Base-by-base conservation (phyloP, 1,140 invertebrate genomes). In the Camponotus floridanus region DNA sequence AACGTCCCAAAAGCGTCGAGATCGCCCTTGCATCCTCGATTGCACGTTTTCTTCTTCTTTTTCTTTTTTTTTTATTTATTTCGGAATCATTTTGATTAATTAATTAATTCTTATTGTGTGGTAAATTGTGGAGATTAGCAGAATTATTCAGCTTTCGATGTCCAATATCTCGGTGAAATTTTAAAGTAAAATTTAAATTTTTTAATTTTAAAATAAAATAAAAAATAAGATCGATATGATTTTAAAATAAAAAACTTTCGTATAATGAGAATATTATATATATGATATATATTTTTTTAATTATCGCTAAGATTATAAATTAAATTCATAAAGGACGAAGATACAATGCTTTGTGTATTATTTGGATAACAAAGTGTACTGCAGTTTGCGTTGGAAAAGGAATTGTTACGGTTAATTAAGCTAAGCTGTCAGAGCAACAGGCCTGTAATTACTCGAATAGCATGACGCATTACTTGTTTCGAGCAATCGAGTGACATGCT, bases 361-460 rank as follows among this genome's bases (percentile, higher is more conserved):
- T 36, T n/a, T 21, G 36, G 21, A 11, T n/a, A 55, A 18, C 36
- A 21, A 48, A 15, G 2, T 57, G 7, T 42, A 33, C 59, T 81
- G 21, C 4, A 71, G 21, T 15, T 62, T 8, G 39, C 51, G 67
- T 45, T 33, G 51, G 68, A 74, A 61, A 61, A 13, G 39, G 26
- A 73, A 83, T 83, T 64, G 26, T 31, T 26, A 36, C 68, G 21
- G 39, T 74, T 73, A 74, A 83, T 83, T 74, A 36, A 73, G 42
- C 55, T 61, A 21, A 83, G 39, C 51, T 42, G 48, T 61, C 26
- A 13, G 26, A 59, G 79, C 36, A 51, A 57, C 26, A 51, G 36
- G 18, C 21, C 26, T 9, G 51, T 81, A 45, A 73, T 81, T 83
- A 45, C 31, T 33, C 26, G 39, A 26, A 33, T 74, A 48, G 31